phyloP scores from a whole-genome alignment of 2,797 vertebrate genomes.

The Enteromius fasciolatus region DNA sequence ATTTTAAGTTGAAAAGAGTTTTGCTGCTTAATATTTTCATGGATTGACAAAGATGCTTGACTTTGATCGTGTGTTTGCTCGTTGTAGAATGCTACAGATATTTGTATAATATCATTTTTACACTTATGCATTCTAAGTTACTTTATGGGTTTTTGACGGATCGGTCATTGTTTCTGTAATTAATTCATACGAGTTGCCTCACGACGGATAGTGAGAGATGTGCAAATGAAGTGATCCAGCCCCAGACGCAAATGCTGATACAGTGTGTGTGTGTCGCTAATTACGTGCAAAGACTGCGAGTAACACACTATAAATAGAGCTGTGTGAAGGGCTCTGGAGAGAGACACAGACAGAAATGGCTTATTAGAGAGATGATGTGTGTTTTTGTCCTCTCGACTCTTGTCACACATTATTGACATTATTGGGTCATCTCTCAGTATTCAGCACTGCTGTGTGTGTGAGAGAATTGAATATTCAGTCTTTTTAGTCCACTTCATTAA shows the following conservation, averaged over 20 bases:
- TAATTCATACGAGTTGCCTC: neutral
- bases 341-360: neutral
- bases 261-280: neutral
- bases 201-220: neutral
- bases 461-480: neutral
- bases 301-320: slow-evolving; percentile 52
- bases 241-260: slow-evolving; percentile 5
- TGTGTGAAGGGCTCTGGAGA: slow-evolving; percentile 22
- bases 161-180: neutral
- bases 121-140: neutral
- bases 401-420: slow-evolving; percentile 22
- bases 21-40: neutral
- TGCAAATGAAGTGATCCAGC: neutral
- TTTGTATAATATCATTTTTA: neutral
- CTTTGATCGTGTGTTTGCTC: neutral
- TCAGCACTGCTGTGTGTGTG: neutral
- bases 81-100: neutral
- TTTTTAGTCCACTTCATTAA: slow-evolving; percentile 8
- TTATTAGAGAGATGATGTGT: slow-evolving; percentile 28
- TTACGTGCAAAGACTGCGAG: slow-evolving; percentile 34
- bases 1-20: neutral
- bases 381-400: neutral
- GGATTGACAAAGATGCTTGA: neutral
- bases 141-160: neutral
- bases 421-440: slow-evolving; percentile 24